These are phyloP conservation scores for Alethe diademata DNA, from an alignment of 2,113 vertebrate species.

Conservation along the genomic window DNA sequence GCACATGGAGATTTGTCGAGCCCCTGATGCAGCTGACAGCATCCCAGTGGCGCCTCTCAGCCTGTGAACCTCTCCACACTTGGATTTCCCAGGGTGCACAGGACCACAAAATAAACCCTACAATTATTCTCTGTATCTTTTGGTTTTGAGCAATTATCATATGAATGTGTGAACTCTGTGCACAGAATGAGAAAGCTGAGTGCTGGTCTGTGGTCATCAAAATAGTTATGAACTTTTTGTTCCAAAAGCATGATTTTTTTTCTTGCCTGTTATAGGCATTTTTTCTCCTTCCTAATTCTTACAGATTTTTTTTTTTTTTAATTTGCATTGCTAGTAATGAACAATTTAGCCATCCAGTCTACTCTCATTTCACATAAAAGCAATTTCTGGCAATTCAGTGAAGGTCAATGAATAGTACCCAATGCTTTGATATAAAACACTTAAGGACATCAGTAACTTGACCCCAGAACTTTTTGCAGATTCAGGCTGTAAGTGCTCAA, in stretches of 20 bases:
- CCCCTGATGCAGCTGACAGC: neutral
- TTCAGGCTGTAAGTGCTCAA: conserved; percentile 3
- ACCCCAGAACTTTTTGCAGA: conserved; percentile 30
- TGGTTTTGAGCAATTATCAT: conserved; percentile 40
- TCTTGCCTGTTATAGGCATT: neutral
- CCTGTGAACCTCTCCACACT: conserved; percentile 1
- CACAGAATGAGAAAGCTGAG: neutral
- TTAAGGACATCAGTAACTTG: conserved; percentile 5
- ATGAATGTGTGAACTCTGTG: conserved; percentile 30
- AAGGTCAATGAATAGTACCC: conserved; percentile 29
- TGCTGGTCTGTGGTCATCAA: neutral
- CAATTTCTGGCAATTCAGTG: conserved; percentile 22
- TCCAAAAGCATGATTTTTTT: neutral
- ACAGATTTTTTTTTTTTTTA: neutral
- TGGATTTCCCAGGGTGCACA: conserved; percentile 20
- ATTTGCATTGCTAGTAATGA: neutral
- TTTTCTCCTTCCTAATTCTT: neutral
- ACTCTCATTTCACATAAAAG: conserved; percentile 31
- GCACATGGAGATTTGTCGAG: neutral
- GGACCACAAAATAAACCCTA: conserved; percentile 20
- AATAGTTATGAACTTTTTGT: neutral
- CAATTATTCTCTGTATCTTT: conserved; percentile 46
- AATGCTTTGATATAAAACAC: conserved; percentile 28
- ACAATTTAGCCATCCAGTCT: conserved; percentile 3
- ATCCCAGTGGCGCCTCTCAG: neutral